These are phyloP conservation scores for Carcinoscorpius rotundicauda DNA, from an alignment of 1,140 invertebrate species.

Conservation along the genomic window DNA sequence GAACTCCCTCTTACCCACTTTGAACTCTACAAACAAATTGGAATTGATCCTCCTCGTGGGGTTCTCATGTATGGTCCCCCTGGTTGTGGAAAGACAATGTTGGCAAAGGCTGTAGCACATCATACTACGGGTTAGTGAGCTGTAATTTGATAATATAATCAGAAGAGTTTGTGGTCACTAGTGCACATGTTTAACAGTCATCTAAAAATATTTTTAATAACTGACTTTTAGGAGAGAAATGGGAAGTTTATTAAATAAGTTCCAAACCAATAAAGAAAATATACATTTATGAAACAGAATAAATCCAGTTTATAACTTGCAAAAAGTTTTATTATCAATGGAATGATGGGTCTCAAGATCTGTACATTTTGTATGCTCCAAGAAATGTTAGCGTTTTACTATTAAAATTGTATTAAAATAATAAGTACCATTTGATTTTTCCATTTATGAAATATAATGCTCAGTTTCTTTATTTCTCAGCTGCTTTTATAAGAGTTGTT, in stretches of 20 bases:
- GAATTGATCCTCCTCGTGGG: conserved; percentile 90
- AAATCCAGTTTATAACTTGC: too few relatives aligned
- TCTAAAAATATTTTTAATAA: too few relatives aligned
- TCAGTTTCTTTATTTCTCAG: conserved; percentile 37
- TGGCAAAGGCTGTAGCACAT: conserved; percentile 97
- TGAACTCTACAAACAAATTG: conserved; percentile 97
- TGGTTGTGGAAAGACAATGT: conserved; percentile 91
- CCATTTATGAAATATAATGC: conserved; percentile 1
- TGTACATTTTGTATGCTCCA: background rate
- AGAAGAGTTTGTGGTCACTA: too few relatives aligned
- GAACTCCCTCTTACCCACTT: conserved; percentile 96
- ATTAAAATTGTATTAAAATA: conserved; percentile 3
- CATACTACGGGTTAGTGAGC: conserved; percentile 55
- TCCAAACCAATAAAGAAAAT: too few relatives aligned
- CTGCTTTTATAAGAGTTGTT: conserved; percentile 95
- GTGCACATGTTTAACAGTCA: too few relatives aligned
- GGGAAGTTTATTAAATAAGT: too few relatives aligned
- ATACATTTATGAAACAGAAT: too few relatives aligned
- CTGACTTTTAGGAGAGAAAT: too few relatives aligned
- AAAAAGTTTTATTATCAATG: too few relatives aligned
- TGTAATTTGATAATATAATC: too few relatives aligned
- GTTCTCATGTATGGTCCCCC: conserved; percentile 98
- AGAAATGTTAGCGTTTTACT: background rate
- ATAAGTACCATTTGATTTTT: conserved; percentile 3
- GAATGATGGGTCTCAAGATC: conserved; percentile 34